phyloP scores from a whole-genome alignment of 2,888 invertebrate genomes.

The Pimpla rufipes region DNA sequence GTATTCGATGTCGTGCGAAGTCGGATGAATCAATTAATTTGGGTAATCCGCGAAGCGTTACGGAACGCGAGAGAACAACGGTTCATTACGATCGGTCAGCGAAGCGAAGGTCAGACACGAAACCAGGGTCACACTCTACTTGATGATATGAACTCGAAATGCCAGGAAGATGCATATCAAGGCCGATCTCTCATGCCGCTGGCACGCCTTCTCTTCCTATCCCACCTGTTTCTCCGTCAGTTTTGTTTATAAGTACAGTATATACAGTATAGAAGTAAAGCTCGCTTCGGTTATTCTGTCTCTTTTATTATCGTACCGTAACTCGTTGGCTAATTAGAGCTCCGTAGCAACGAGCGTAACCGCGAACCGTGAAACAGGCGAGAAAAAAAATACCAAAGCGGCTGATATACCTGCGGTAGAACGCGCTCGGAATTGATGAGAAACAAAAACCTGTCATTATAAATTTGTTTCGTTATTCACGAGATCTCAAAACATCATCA shows the following conservation, averaged over 20 bases:
- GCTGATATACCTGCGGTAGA: slow-evolving; percentile 11
- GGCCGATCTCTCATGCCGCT: slow-evolving; percentile 78
- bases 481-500: neutral
- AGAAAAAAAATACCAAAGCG: slow-evolving; percentile 42
- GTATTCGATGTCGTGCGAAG: neutral
- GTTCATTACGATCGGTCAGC: slow-evolving; percentile 58
- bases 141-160: slow-evolving; percentile 82
- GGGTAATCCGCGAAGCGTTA: slow-evolving; percentile 44
- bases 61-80: slow-evolving; percentile 53
- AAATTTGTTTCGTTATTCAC: neutral
- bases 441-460: neutral
- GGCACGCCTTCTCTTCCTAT: slow-evolving; percentile 28
- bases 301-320: slow-evolving; percentile 65
- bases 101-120: slow-evolving; percentile 62
- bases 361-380: slow-evolving; percentile 54
- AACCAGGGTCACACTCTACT: slow-evolving; percentile 82
- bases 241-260: slow-evolving; percentile 12
- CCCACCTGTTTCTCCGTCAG: neutral
- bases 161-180: slow-evolving; percentile 82
- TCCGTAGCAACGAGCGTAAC: slow-evolving; percentile 43
- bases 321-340: slow-evolving; percentile 72
- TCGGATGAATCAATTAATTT: slow-evolving; percentile 44
- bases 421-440: slow-evolving; percentile 38
- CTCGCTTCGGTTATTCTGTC: slow-evolving; percentile 69
- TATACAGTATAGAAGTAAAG: slow-evolving; percentile 39